phyloP scores from a whole-genome alignment of 2,797 vertebrate species.

The Phataginus tricuspis region DNA sequence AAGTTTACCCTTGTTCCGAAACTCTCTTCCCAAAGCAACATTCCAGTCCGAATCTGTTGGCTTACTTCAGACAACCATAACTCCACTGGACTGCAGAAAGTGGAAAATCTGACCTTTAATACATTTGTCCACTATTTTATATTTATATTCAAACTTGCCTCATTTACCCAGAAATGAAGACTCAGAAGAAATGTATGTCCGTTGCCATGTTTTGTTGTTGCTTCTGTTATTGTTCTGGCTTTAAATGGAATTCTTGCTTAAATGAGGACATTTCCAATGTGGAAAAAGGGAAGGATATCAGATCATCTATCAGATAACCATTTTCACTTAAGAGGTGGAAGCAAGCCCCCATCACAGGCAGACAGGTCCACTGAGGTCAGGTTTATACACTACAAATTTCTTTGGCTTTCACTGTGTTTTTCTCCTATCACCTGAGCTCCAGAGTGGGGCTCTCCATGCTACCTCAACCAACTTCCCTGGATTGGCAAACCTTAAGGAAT shows the following conservation, averaged over 20 bases:
- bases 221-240: neutral
- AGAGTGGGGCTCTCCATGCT: neutral
- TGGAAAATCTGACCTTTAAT: neutral
- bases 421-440: neutral
- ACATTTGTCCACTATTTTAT: neutral
- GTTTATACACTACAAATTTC: no score
- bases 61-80: slow-evolving; percentile 3
- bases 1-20: neutral
- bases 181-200: neutral
- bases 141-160: neutral
- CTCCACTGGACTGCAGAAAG: neutral
- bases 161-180: slow-evolving; percentile 7
- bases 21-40: neutral
- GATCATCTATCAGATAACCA: neutral
- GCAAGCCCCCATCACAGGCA: neutral
- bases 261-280: neutral
- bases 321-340: neutral
- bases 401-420: neutral
- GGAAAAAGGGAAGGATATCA: neutral
- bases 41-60: neutral
- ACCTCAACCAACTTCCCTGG: neutral
- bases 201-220: neutral
- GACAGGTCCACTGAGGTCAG: neutral
- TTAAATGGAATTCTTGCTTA: neutral
- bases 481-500: neutral